Evolutionary conservation across 2,888 invertebrate species (phyloP).

Genomic region (Aleiodes alternator): DNA sequence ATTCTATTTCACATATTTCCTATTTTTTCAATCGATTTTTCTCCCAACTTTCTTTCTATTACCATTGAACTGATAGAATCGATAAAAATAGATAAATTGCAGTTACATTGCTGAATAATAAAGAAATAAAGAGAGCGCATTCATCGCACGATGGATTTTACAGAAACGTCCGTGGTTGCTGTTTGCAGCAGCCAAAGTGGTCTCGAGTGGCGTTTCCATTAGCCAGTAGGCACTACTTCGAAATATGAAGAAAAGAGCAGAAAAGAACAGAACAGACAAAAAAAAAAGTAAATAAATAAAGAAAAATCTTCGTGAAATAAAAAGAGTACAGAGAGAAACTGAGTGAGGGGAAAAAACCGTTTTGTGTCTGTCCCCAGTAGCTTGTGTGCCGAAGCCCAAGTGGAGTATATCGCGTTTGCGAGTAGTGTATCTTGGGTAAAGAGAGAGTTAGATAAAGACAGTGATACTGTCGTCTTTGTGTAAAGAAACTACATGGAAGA

Average conservation of each 20-base stretch:
- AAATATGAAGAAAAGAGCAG: constrained; percentile 20
- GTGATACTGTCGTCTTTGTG: constrained; percentile 64
- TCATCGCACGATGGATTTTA: constrained; percentile 67
- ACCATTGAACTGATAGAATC: constrained; percentile 4
- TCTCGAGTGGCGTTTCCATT: constrained; percentile 74
- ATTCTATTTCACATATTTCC: no score
- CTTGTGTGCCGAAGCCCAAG: constrained; percentile 28
- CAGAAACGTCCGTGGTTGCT: constrained; percentile 70
- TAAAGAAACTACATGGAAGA: constrained; percentile 73
- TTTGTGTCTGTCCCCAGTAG: constrained; percentile 31
- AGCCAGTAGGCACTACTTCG: constrained; percentile 60
- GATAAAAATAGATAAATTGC: background rate
- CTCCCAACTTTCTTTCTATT: no score
- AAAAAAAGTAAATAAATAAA: background rate
- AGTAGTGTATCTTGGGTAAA: background rate
- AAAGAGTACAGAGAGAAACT: background rate
- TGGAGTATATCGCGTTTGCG: constrained; percentile 23
- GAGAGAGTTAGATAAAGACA: constrained; percentile 7
- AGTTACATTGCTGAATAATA: background rate
- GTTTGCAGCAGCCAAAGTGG: constrained; percentile 74
- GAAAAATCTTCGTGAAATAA: background rate
- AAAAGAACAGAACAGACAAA: constrained; percentile 2
- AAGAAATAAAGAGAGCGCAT: constrained; percentile 47
- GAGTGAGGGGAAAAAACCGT: background rate
- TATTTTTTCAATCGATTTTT: no score